These are phyloP conservation scores for Enteromius paludinosus DNA, from an alignment of 2,797 vertebrate species.

Conservation along the genomic window DNA sequence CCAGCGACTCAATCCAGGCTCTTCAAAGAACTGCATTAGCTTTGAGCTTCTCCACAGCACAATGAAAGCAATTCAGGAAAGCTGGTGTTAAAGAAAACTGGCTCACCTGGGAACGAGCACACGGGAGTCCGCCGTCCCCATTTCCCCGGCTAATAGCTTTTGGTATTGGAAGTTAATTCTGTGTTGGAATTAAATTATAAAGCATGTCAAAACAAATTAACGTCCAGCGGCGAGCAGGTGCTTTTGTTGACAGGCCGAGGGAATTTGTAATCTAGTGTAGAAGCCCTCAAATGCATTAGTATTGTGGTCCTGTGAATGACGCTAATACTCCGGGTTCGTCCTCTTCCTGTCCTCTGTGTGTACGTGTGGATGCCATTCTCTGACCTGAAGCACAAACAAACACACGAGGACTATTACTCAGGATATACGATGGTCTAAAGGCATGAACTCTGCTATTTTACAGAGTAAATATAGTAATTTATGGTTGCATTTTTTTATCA, in stretches of 20 bases:
- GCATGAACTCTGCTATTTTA: background rate
- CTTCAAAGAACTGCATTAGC: conserved; percentile 64
- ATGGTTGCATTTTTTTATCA: background rate
- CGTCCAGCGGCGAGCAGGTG: conserved; percentile 77
- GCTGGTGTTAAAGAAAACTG: conserved; percentile 66
- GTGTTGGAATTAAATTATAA: conserved; percentile 79
- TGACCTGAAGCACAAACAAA: conserved; percentile 36
- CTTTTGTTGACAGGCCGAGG: conserved; percentile 71
- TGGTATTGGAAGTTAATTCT: conserved; percentile 78
- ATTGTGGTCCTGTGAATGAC: conserved; percentile 43
- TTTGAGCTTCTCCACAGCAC: conserved; percentile 61
- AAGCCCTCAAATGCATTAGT: conserved; percentile 63
- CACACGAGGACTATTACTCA: conserved; percentile 11
- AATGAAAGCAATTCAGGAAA: conserved; percentile 62
- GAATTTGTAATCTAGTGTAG: conserved; percentile 73
- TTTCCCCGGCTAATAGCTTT: conserved; percentile 67
- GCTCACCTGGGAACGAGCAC: conserved; percentile 66
- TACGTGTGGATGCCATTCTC: conserved; percentile 1
- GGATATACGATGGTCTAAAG: background rate
- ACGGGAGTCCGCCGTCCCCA: conserved; percentile 50
- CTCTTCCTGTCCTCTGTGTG: conserved; percentile 47
- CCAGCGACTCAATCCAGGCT: conserved; percentile 47
- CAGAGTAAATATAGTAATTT: no score
- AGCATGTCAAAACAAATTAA: conserved; percentile 79
- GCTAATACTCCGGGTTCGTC: conserved; percentile 45